These are phyloP conservation scores for Lithobates sylvaticus DNA, from an alignment of 2,797 vertebrate genomes.

Conservation along the genomic window DNA sequence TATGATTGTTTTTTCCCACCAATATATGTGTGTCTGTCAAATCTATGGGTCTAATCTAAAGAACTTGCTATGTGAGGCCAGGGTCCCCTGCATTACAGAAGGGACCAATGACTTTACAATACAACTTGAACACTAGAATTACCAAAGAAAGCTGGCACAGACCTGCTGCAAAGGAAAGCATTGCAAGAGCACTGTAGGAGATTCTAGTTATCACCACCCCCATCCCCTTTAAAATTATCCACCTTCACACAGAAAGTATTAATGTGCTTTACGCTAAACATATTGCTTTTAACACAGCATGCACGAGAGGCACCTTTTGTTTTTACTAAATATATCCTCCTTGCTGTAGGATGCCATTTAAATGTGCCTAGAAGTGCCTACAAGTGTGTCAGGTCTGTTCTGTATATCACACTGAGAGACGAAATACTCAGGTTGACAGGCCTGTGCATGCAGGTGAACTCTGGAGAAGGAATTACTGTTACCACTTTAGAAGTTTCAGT, in stretches of 20 bases:
- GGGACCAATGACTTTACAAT: neutral
- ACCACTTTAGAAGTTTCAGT: neutral
- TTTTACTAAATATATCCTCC: conserved; percentile 6
- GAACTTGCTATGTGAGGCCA: neutral
- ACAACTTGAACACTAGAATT: neutral
- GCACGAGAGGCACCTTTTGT: neutral
- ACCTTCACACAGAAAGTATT: neutral
- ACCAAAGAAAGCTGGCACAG: neutral
- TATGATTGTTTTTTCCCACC: neutral
- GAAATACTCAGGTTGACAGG: neutral
- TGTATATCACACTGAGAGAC: neutral
- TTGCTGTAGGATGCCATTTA: neutral
- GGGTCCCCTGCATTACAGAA: neutral
- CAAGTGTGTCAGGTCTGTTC: neutral
- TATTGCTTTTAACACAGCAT: conserved; percentile 4
- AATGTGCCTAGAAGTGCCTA: neutral
- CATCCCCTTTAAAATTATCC: neutral
- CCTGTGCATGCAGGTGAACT: neutral
- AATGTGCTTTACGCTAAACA: neutral
- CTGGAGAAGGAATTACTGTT: neutral
- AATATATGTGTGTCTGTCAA: neutral
- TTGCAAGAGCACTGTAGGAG: neutral
- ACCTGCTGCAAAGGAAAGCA: neutral
- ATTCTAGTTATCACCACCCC: neutral
- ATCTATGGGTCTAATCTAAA: neutral